Evolutionary conservation across 2,888 invertebrate genomes (phyloP).

Genomic region (Drosophila gaucha): DNA sequence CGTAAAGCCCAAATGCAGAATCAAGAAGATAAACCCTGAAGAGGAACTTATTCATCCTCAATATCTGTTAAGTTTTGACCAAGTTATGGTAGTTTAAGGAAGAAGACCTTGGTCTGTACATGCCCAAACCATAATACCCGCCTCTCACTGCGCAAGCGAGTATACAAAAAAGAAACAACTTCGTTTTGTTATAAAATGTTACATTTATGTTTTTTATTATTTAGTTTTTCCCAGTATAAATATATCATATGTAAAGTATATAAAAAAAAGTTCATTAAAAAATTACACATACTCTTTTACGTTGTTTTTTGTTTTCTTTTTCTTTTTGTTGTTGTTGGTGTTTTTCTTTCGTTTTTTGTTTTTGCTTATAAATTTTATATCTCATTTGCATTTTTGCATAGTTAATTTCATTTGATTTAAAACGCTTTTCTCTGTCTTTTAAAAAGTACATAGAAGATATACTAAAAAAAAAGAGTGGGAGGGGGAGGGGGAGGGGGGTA

Average conservation of each 20-base stretch:
- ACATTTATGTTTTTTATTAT: constrained; percentile 73
- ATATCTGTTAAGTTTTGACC: no score
- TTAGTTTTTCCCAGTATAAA: constrained; percentile 73
- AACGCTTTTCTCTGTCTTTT: constrained; percentile 57
- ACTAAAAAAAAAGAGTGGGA: constrained; percentile 1
- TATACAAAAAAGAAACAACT: not conserved
- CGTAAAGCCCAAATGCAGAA: no score
- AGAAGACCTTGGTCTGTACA: no score
- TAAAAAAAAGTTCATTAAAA: constrained; percentile 76
- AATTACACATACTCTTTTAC: constrained; percentile 71
- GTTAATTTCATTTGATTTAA: constrained; percentile 32
- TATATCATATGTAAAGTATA: constrained; percentile 76
- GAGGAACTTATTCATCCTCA: no score
- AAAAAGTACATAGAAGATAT: constrained; percentile 53
- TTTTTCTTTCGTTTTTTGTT: constrained; percentile 9
- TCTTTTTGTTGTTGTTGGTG: constrained; percentile 12
- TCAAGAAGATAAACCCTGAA: no score
- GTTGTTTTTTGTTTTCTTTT: constrained; percentile 27
- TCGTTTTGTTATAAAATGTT: constrained; percentile 72
- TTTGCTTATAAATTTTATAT: constrained; percentile 41
- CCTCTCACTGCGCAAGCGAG: not conserved
- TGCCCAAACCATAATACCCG: not conserved
- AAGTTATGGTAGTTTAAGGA: no score
- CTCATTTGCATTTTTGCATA: constrained; percentile 32
- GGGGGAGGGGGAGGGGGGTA: constrained; percentile 1